Evolutionary conservation across 30 jellyfish, hydroid and myxozoan species (phyloP).

Genomic region (Cassiopea xamachana): DNA sequence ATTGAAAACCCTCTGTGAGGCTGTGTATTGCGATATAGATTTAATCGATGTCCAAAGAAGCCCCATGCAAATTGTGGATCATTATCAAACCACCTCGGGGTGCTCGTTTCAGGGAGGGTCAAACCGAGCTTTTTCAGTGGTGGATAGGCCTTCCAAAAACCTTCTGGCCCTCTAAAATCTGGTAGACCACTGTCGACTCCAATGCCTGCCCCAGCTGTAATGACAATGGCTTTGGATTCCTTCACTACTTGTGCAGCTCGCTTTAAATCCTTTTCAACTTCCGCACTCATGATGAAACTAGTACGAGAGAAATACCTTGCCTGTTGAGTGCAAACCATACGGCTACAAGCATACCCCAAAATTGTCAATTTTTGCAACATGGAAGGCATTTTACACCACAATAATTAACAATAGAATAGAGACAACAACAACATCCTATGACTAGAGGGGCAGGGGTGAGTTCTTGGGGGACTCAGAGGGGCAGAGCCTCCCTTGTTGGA

Average conservation of each 20-base stretch:
- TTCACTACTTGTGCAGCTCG: constrained; percentile 74
- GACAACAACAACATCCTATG: too few species aligned
- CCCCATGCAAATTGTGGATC: constrained; percentile 93
- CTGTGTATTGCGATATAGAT: constrained; percentile 51
- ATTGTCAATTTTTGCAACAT: too few species aligned
- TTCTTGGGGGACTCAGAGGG: too few species aligned
- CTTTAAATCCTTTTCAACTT: constrained; percentile 15
- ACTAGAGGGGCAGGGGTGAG: too few species aligned
- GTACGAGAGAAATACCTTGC: background rate
- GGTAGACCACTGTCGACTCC: constrained; percentile 94
- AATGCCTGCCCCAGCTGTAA: constrained; percentile 89
- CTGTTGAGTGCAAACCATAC: background rate
- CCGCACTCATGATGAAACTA: constrained; percentile 1
- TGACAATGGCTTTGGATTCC: constrained; percentile 60
- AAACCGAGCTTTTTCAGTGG: constrained; percentile 73
- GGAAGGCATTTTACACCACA: too few species aligned
- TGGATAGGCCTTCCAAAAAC: constrained; percentile 90
- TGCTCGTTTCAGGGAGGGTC: constrained; percentile 76
- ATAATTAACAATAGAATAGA: too few species aligned
- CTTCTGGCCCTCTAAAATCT: constrained; percentile 90
- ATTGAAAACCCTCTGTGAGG: constrained; percentile 86
- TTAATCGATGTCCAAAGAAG: constrained; percentile 77
- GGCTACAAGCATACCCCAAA: too few species aligned
- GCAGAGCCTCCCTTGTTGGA: too few species aligned
- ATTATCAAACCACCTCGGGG: constrained; percentile 76